Base-by-base conservation (phyloP, 2,797 vertebrate species). In the Coccyzus lansbergi region DNA sequence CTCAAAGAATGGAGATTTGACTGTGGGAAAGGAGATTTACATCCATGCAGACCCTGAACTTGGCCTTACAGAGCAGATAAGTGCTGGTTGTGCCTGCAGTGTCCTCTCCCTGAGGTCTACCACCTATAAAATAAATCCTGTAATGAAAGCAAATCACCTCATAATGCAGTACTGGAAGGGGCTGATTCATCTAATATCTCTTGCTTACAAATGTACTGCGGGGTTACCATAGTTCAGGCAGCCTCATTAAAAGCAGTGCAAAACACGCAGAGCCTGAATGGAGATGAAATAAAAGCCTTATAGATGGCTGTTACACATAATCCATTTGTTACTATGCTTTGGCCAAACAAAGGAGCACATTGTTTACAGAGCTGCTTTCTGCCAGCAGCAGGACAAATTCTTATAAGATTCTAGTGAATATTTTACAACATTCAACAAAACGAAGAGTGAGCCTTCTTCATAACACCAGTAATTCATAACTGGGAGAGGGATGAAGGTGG, bases 211-310 rank as follows among this genome's bases (percentile, higher is more conserved):
- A 96, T 95, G 93, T 96, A 89, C 72, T 36, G 80, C 74, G 93
- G 93, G 98, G 98, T 99, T 98, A 98, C 98, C 98, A 79, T 26
- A 97, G 98, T 98, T 97, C 98, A 96, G 96, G 96, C 96, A 94
- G 93, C 94, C 97, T 97, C 95, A 72, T 93, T 96, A 93, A 96
- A 95, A 95, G 88, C 94, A 62, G 92, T 93, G 95, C 84, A 79
- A 97, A 97, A 74, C 88, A 91, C 6, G 12, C 86, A 55, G 91
- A 70, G 89, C 87, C 91, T 96, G 97, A 96, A 96, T 94, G 93
- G 93, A 93, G 91, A 95, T 91, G 90, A 92, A 97, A 96, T 76
- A 96, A 96, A 97, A 96, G 96, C 86, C 89, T 82, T 79, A 68
- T 94, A 95, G 85, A 95, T 78, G 86, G 86, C 96, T 94, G 94